Base-by-base conservation (phyloP, 1,140 invertebrate genomes). In the Pogonognathellus flavescens region DNA sequence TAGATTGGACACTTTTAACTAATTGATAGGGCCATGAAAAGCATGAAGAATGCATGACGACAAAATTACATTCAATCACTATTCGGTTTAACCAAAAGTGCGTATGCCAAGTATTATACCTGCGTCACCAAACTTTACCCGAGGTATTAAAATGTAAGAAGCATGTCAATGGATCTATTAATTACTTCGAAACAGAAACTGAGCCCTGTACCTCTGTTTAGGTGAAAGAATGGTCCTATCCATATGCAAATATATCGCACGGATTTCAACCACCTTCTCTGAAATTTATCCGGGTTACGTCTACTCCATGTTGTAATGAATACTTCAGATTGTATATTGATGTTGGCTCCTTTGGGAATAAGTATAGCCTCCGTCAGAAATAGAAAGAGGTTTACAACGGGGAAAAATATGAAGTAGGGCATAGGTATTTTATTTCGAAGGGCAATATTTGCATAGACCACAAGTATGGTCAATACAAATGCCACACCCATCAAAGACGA, bases 361-460 rank as follows among this genome's bases (percentile, higher is more conserved):
- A 72, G 16, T 2, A 49, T 18, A 0, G 41, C 10, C 13, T 72
- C 66, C 31, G 66, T 31, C 11, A 49, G 0, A n/a, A 72, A 2
- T 14, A 72, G 9, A 41, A 72, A 72, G 5, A 49, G 5, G 49
- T 50, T 72, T 4, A 72, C 25, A 50, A 72, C n/a, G 1, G 66
- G 66, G 14, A 72, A 72, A 16, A 72, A 49, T 18, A 72, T 1
- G n/a, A 72, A 72, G 16, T 49, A 49, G 41, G 66, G 66, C 66
- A 72, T 72, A 6, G 66, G 66, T 8, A 72, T 72, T 22, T 41
- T 14, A 49, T 16, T 14, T 1, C 14, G 31, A 18, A 72, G 16
- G 6, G 9, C n/a, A 31, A 72, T n/a, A 14, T 72, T 72, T 49
- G 41, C 66, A 49, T 72, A 72, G 6, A 72, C 16, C 25, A n/a